Evolutionary conservation across 2,113 vertebrate genomes (phyloP).

Genomic region (Tragelaphus strepsiceros): DNA sequence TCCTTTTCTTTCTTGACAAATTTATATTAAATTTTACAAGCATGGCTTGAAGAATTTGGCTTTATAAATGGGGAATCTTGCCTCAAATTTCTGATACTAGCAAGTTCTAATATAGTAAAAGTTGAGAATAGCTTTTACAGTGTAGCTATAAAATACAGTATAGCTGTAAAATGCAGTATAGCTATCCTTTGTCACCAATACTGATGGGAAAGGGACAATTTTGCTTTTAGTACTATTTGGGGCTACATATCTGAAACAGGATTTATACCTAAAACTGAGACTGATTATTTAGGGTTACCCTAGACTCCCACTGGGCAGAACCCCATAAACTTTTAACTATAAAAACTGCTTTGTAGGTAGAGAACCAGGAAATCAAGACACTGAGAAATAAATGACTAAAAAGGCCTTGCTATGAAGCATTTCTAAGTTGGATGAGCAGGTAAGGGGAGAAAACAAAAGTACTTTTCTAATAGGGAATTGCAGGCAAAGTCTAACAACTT

Average conservation of each 20-base stretch:
- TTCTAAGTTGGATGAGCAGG: not conserved
- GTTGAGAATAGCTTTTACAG: not conserved
- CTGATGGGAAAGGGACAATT: not conserved
- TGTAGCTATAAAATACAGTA: not conserved
- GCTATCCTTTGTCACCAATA: not conserved
- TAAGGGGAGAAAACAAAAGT: not conserved
- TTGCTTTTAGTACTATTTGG: not conserved
- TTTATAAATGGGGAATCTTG: not conserved
- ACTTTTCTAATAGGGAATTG: not conserved
- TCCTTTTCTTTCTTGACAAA: not conserved
- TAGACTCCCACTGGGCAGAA: not conserved
- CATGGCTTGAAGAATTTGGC: not conserved
- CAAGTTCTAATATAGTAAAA: not conserved
- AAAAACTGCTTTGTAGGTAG: not conserved
- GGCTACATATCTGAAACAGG: not conserved
- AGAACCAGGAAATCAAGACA: not conserved
- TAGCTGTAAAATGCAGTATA: not conserved
- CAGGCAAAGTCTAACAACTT: not conserved
- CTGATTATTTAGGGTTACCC: not conserved
- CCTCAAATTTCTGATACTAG: not conserved
- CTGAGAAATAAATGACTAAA: not conserved
- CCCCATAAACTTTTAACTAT: not conserved
- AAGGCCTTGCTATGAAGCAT: not conserved
- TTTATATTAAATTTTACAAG: not conserved
- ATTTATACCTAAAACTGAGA: not conserved